phyloP scores from a whole-genome alignment of 2,113 vertebrate species.

The Vulpes lagopus region DNA sequence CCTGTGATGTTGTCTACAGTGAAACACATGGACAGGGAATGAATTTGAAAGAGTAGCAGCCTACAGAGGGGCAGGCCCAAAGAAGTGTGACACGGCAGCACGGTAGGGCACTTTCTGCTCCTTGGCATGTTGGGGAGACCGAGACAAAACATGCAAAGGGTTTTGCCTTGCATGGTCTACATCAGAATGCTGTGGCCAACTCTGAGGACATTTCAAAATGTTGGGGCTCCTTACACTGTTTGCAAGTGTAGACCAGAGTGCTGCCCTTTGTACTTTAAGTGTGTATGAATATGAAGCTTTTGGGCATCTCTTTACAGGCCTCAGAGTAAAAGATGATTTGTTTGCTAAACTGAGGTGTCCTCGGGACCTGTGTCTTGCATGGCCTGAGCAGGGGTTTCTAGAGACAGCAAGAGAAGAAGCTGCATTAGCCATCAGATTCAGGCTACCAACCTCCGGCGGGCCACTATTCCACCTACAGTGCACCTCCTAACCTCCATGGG shows the following conservation, averaged over 20 bases:
- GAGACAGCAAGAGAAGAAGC: background rate
- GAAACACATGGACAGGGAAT: background rate
- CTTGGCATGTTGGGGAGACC: background rate
- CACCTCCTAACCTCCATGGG: too few relatives aligned
- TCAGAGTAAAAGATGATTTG: background rate
- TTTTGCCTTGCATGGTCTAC: background rate
- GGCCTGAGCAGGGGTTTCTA: background rate
- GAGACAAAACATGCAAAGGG: too few relatives aligned
- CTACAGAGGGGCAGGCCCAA: background rate
- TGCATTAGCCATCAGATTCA: background rate
- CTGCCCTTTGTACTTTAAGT: background rate
- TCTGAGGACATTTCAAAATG: background rate
- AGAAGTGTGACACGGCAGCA: fast-evolving
- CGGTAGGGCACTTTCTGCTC: fast-evolving
- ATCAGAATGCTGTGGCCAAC: background rate
- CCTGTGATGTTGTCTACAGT: background rate
- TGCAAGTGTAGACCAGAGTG: background rate
- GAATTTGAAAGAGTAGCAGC: too few relatives aligned
- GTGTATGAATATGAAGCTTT: background rate
- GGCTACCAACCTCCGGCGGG: too few relatives aligned
- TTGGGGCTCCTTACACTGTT: background rate
- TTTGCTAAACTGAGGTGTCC: background rate
- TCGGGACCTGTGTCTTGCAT: background rate
- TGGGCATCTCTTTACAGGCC: background rate
- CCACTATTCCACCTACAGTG: background rate